These are phyloP conservation scores for Cephalopterus ornatus DNA, from an alignment of 2,113 vertebrate genomes.

Conservation along the genomic window DNA sequence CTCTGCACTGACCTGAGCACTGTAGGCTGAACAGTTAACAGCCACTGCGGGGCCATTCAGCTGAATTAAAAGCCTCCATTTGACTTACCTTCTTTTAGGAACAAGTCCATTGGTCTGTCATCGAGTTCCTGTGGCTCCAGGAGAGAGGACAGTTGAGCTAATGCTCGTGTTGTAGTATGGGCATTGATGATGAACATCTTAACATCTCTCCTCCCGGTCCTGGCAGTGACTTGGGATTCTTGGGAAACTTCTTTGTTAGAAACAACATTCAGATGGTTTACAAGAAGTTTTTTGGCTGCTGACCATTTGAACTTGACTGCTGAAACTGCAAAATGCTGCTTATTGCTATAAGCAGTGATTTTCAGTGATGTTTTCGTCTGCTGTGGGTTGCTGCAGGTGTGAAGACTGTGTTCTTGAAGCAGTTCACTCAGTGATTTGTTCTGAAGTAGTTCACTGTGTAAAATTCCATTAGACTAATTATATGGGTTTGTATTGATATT, in stretches of 20 bases:
- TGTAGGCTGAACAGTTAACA: neutral
- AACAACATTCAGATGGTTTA: neutral
- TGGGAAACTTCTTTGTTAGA: neutral
- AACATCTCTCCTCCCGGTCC: neutral
- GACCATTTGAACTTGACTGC: neutral
- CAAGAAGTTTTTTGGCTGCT: neutral
- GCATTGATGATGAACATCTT: neutral
- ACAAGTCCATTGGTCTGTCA: neutral
- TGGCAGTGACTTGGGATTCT: neutral
- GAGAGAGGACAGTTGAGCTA: neutral
- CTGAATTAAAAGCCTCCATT: neutral
- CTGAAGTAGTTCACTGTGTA: neutral
- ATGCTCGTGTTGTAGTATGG: neutral
- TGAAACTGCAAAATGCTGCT: neutral
- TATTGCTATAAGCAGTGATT: neutral
- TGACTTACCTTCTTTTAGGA: neutral
- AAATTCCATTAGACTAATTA: neutral
- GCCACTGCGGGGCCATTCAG: neutral
- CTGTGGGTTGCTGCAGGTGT: neutral
- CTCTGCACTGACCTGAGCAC: neutral
- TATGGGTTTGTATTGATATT: neutral
- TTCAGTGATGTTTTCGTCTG: neutral
- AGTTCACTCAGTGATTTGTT: neutral
- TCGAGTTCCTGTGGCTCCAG: rapidly evolving
- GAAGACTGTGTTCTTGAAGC: neutral